Evolutionary conservation across 2,797 vertebrate genomes (phyloP).

Genomic region (Pipistrellus nathusii): DNA sequence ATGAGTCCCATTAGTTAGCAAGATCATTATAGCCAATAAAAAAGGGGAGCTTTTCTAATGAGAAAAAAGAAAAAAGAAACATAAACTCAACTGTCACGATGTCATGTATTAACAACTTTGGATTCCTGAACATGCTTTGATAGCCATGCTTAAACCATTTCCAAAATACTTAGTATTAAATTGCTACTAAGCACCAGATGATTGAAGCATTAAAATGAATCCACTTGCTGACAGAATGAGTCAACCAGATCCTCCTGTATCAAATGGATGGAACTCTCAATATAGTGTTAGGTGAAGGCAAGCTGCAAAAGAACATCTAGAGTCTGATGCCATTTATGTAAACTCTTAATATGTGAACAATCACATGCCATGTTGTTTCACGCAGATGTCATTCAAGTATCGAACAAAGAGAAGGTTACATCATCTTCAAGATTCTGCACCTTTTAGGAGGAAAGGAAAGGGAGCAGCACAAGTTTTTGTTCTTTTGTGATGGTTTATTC

Average conservation of each 20-base stretch:
- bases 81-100: not conserved
- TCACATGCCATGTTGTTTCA: not conserved
- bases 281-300: not conserved
- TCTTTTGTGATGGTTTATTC: not conserved
- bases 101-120: not conserved
- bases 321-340: not conserved
- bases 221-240: conserved; percentile 13
- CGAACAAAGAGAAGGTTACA: not conserved
- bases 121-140: not conserved
- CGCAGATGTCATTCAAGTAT: not conserved
- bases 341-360: conserved; percentile 3
- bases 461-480: not conserved
- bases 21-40: not conserved
- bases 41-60: not conserved
- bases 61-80: not conserved
- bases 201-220: conserved; percentile 33
- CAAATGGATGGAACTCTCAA: not conserved
- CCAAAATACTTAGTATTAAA: conserved; percentile 20
- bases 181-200: not conserved
- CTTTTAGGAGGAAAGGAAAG: not conserved
- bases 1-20: not conserved
- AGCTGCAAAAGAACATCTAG: not conserved
- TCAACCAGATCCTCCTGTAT: not conserved
- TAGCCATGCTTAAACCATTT: not conserved
- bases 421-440: not conserved